Percentiles rank a stretch among this genome's conserved stretches.
phyloP scores from a whole-genome alignment of 2,113 vertebrate genomes.

The Myocastor coypus region DNA sequence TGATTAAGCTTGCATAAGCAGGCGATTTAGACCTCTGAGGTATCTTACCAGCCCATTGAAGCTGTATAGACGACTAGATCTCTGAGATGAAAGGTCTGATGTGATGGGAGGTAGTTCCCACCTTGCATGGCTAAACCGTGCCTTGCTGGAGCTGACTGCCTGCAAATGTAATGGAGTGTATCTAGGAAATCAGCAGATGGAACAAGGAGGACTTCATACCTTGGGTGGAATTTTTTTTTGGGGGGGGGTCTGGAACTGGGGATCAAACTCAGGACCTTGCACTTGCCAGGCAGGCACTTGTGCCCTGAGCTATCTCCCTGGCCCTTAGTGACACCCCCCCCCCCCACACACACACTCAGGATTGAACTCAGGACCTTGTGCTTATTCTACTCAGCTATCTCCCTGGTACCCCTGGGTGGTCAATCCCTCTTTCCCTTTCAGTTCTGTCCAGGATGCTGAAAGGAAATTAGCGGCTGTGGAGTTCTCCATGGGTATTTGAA shows the following conservation, averaged over 20 bases:
- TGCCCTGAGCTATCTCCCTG: too few species aligned
- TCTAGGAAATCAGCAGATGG: background rate
- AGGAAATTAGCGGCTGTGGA: background rate
- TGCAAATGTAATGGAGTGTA: background rate
- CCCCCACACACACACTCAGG: too few species aligned
- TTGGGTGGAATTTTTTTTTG: background rate
- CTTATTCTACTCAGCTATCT: too few species aligned
- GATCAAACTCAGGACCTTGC: too few species aligned
- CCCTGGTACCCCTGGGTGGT: background rate
- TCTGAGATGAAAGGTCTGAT: background rate
- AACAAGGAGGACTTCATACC: background rate
- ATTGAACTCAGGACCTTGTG: too few species aligned
- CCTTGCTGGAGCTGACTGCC: background rate
- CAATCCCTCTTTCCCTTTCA: background rate
- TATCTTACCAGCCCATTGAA: background rate
- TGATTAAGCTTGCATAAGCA: too few species aligned
- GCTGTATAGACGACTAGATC: background rate
- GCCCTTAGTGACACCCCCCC: too few species aligned
- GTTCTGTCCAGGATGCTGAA: background rate
- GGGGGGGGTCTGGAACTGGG: too few species aligned
- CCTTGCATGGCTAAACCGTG: background rate
- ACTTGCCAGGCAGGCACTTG: too few species aligned
- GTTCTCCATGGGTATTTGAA: background rate
- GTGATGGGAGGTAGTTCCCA: background rate
- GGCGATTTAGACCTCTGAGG: too few species aligned